A percentile compares a stretch with the other conserved stretches of the same genome.
These are phyloP conservation scores for Pelecanus crispus DNA, from an alignment of 2,113 vertebrate species.

Conservation along the genomic window DNA sequence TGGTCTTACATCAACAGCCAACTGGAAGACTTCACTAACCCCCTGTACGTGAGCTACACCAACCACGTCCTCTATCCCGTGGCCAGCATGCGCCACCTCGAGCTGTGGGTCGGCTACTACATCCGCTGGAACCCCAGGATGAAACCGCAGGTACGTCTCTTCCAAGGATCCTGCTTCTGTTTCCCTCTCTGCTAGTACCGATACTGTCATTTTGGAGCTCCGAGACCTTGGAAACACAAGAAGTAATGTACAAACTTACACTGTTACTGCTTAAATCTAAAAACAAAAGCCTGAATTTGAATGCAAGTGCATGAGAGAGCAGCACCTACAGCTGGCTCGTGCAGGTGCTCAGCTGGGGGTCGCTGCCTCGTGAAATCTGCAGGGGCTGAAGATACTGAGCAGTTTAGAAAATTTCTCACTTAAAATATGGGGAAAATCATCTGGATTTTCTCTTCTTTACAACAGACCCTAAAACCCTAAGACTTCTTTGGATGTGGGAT, in stretches of 20 bases:
- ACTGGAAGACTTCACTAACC: conserved; percentile 94
- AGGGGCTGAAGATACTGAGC: background rate
- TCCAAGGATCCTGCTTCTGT: background rate
- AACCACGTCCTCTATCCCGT: conserved; percentile 94
- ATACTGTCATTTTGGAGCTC: fast-evolving
- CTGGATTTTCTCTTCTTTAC: background rate
- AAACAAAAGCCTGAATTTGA: background rate
- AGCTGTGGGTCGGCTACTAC: conserved; percentile 98
- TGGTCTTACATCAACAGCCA: conserved; percentile 98
- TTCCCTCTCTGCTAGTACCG: background rate
- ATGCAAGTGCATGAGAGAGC: background rate
- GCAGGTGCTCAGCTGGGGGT: background rate
- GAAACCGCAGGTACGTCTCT: conserved; percentile 82
- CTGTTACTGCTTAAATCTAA: background rate
- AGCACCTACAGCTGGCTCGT: background rate
- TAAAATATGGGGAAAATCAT: background rate
- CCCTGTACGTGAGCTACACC: conserved; percentile 90
- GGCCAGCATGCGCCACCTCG: conserved; percentile 93
- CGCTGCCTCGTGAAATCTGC: background rate
- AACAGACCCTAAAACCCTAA: background rate
- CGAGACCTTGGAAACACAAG: background rate
- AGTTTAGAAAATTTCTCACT: background rate
- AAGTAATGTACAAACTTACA: fast-evolving
- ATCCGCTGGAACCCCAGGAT: conserved; percentile 97
- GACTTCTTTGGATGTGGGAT: background rate